These are phyloP conservation scores for Drosophila suzukii DNA, from an alignment of 1,140 invertebrate genomes.

Conservation along the genomic window DNA sequence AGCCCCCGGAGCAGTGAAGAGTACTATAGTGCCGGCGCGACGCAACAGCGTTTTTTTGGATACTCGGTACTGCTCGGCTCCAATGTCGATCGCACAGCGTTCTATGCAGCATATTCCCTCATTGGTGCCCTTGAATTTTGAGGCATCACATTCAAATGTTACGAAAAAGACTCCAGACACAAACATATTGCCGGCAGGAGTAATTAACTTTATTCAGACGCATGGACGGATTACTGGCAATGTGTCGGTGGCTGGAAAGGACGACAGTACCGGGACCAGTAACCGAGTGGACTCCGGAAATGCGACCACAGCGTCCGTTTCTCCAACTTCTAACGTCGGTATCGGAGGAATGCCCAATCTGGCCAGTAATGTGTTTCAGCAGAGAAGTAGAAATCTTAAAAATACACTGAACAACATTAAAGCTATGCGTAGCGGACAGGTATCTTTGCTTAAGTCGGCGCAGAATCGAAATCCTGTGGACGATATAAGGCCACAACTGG, in stretches of 20 bases:
- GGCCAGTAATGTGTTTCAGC: constrained; percentile 65
- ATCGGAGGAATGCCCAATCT: constrained; percentile 40
- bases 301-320: background rate
- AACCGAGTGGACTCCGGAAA: constrained; percentile 3
- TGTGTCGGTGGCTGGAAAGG: constrained; percentile 22
- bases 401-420: constrained; percentile 71
- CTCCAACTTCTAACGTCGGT: background rate
- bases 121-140: constrained; percentile 36
- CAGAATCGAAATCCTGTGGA: constrained; percentile 36
- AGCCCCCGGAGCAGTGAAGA: constrained; percentile 11
- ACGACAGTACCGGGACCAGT: background rate
- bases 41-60: constrained; percentile 68
- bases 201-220: constrained; percentile 72
- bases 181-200: constrained; percentile 58
- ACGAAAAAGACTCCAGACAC: constrained; percentile 39
- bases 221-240: constrained; percentile 67
- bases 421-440: constrained; percentile 70
- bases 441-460: constrained; percentile 70
- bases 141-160: constrained; percentile 17
- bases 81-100: constrained; percentile 70
- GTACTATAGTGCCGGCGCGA: constrained; percentile 21
- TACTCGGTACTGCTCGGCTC: constrained; percentile 54
- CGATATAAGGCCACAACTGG: constrained; percentile 34
- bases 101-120: constrained; percentile 62
- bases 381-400: constrained; percentile 75